Percentiles rank a stretch among this genome's conserved stretches.
Evolutionary conservation across 1,140 invertebrate species (phyloP).

Genomic region (Drosophila aff.): DNA sequence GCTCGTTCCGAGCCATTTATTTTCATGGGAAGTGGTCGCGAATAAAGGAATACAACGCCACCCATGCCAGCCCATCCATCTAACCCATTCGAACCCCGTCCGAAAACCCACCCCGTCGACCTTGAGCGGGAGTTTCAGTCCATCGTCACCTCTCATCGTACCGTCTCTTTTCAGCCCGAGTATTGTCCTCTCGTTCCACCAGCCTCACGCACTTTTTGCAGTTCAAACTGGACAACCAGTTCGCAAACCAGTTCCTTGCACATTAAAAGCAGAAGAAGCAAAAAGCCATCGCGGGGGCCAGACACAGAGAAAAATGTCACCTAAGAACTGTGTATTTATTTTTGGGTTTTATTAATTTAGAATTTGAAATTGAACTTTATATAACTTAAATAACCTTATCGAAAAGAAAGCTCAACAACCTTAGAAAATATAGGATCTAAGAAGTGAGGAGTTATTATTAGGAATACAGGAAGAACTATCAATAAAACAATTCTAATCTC

Average conservation of each 20-base stretch:
- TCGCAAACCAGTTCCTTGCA: conserved; percentile 55
- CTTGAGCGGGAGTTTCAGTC: conserved; percentile 48
- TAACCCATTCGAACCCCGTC: conserved; percentile 1
- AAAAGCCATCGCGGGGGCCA: conserved; percentile 36
- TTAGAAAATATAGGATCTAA: no score
- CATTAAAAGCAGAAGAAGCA: conserved; percentile 42
- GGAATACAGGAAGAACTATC: neutral
- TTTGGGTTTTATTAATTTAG: neutral
- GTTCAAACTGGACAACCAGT: conserved; percentile 48
- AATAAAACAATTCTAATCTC: neutral
- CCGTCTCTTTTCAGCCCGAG: conserved; percentile 7
- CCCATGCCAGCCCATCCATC: conserved; percentile 19
- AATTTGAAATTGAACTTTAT: neutral
- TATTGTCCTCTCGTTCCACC: conserved; percentile 9
- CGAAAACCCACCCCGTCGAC: conserved; percentile 37
- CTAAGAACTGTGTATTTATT: neutral
- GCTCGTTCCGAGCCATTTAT: conserved; percentile 69
- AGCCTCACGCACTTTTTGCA: conserved; percentile 54
- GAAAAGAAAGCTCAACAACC: neutral
- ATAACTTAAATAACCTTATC: neutral
- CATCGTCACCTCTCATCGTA: conserved; percentile 22
- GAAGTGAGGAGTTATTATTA: neutral
- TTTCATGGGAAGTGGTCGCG: conserved; percentile 74
- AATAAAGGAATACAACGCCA: conserved; percentile 37
- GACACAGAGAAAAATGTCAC: conserved; percentile 12